Conservation (phyloP, 2,113 vertebrate genomes). For the Pituophis catenifer region DNA sequence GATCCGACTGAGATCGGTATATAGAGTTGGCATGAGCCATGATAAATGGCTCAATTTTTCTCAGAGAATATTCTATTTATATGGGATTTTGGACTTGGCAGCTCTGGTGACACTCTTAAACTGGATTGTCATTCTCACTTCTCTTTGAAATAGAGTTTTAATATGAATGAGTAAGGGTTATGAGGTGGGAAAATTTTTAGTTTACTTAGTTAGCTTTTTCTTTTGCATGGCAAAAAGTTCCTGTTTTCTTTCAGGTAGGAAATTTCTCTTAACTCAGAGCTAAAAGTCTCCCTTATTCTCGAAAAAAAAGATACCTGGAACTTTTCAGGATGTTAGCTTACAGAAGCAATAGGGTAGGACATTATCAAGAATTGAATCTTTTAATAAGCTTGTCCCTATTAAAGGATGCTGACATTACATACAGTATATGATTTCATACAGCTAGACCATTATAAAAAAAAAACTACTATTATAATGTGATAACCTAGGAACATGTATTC, state of each 20-base stretch:
- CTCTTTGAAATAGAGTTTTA: background rate
- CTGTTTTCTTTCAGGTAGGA: conserved; percentile 9
- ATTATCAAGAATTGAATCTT: background rate
- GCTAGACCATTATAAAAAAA: background rate
- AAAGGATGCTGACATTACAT: background rate
- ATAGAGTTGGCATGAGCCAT: background rate
- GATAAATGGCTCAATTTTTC: background rate
- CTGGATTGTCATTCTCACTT: background rate
- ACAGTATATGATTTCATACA: background rate
- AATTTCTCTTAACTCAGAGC: conserved; percentile 7
- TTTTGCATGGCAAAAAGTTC: conserved; percentile 6
- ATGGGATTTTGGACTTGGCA: background rate
- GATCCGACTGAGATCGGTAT: background rate
- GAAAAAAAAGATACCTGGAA: conserved; percentile 13
- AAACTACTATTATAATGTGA: background rate
- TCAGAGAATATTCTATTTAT: background rate
- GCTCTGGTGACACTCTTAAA: background rate
- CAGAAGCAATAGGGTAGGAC: background rate
- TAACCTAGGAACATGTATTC: background rate
- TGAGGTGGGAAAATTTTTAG: background rate
- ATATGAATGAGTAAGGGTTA: background rate
- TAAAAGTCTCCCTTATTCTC: background rate
- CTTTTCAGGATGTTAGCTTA: background rate
- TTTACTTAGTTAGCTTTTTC: background rate
- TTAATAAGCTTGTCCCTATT: background rate